These are phyloP conservation scores for Pogonus chalceus DNA, from an alignment of 1,140 invertebrate species.

Conservation along the genomic window DNA sequence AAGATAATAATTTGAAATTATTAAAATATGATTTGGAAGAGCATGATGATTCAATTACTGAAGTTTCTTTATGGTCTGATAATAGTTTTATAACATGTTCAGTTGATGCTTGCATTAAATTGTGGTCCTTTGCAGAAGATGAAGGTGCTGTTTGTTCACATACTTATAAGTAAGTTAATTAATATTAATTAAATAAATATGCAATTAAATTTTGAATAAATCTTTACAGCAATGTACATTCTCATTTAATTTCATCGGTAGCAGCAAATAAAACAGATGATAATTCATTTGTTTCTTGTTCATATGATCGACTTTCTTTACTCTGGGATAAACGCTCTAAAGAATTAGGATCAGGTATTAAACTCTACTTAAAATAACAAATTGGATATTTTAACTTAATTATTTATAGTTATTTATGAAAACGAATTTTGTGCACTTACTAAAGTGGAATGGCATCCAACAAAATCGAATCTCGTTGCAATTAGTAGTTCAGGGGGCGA, in stretches of 20 bases:
- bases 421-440: conserved; percentile 27
- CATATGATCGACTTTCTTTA: conserved; percentile 22
- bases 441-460: conserved; percentile 22
- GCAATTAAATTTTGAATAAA: conserved; percentile 6
- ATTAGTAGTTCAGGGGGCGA: conserved; percentile 24
- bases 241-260: conserved; percentile 19
- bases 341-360: conserved; percentile 19
- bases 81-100: neutral
- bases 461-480: conserved; percentile 18
- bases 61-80: neutral
- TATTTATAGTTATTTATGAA: conserved; percentile 27
- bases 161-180: conserved; percentile 12
- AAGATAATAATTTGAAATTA: neutral
- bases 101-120: neutral
- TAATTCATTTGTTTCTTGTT: conserved; percentile 22
- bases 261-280: conserved; percentile 20
- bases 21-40: neutral
- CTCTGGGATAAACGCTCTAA: conserved; percentile 23
- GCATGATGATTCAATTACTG: conserved; percentile 1
- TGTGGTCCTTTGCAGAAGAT: neutral
- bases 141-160: neutral
- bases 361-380: neutral
- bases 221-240: conserved; percentile 23
- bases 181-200: conserved; percentile 22
- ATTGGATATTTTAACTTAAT: conserved; percentile 14